Base-by-base conservation (phyloP, 1,140 invertebrate genomes). In the Diachasmimorpha longicaudata region DNA sequence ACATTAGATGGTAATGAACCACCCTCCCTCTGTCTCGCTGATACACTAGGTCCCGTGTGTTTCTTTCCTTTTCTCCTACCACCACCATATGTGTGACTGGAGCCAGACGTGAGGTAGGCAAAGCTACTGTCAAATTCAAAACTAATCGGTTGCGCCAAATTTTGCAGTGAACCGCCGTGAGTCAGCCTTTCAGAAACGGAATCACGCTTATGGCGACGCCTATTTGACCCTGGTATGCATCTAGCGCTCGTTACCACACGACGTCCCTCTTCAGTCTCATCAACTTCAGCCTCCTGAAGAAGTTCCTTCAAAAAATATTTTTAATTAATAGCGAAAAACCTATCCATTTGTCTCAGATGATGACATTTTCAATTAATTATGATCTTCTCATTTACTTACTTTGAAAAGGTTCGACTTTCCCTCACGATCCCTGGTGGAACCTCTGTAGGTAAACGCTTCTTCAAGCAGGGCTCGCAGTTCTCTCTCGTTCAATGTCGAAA, bases 351-450 rank as follows among this genome's bases (percentile, higher is more conserved):
- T 6, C 6, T 31, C 31, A 31, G 31, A 31, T 31, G 2, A 31
- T 31, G 2, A 31, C 31, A 6, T 31, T 31, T 2, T 31, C 6
- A 31, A 14, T 10, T 23, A 68, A 67, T 42, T 11, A 67, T 48
- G n/a, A n/a, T 39, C 4, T 16, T 11, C 52, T 37, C 48, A 48
- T 52, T 39, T 68, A 52, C 8, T 87, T 87, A 94, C 93, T 89
- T 93, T 93, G 85, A 95, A 95, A 23, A 94, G 90, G 85, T 90
- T 90, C 81, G 93, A 94, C 86, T 94, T 94, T 80, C 93, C 93
- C 86, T 94, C 93, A 72, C 93, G 89, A 85, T 95, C 93, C 89
- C 93, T 94, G 48, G 93, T 93, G 81, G 91, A 91, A 86, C 74
- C 74, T 9, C 94, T 94, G 86, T 95, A 95, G 67, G 90, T 93